Conservation (phyloP, 2,888 invertebrate species). For the Corbicula japonica region DNA sequence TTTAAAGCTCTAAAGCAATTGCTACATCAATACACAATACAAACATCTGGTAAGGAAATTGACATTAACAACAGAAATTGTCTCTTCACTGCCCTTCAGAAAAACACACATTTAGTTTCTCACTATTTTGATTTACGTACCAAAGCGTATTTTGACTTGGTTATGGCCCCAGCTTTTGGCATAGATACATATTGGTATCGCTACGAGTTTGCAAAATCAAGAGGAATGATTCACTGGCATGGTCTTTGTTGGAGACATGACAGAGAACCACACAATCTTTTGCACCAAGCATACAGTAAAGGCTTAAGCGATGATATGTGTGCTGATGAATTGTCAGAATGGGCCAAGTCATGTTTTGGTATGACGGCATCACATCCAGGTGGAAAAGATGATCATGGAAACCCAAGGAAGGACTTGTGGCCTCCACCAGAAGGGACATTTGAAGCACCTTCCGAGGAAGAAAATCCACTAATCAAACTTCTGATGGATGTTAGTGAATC, state of each 20-base stretch:
- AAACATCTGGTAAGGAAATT: constrained; percentile 48
- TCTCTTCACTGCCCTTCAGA: constrained; percentile 61
- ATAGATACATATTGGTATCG: constrained; percentile 69
- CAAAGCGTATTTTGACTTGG: constrained; percentile 61
- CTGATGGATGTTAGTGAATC: constrained; percentile 65
- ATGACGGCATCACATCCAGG: constrained; percentile 61
- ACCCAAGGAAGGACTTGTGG: constrained; percentile 68
- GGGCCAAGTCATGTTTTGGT: constrained; percentile 55
- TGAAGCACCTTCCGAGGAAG: constrained; percentile 62
- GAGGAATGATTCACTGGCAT: constrained; percentile 71
- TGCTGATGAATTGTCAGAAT: constrained; percentile 47
- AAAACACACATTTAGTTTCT: constrained; percentile 67
- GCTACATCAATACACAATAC: constrained; percentile 48
- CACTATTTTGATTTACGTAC: constrained; percentile 70
- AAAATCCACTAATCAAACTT: constrained; percentile 67
- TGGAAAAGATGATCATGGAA: constrained; percentile 51
- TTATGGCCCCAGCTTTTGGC: constrained; percentile 67
- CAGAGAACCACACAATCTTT: constrained; percentile 60
- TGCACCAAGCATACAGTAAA: constrained; percentile 44
- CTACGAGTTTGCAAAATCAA: constrained; percentile 69
- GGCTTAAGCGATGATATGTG: constrained; percentile 54
- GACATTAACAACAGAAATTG: constrained; percentile 44
- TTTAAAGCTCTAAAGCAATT: constrained; percentile 65
- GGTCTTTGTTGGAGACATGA: constrained; percentile 69
- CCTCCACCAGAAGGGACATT: constrained; percentile 70